These are phyloP conservation scores for Drosophila tristis DNA, from an alignment of 1,140 invertebrate genomes.

Conservation along the genomic window DNA sequence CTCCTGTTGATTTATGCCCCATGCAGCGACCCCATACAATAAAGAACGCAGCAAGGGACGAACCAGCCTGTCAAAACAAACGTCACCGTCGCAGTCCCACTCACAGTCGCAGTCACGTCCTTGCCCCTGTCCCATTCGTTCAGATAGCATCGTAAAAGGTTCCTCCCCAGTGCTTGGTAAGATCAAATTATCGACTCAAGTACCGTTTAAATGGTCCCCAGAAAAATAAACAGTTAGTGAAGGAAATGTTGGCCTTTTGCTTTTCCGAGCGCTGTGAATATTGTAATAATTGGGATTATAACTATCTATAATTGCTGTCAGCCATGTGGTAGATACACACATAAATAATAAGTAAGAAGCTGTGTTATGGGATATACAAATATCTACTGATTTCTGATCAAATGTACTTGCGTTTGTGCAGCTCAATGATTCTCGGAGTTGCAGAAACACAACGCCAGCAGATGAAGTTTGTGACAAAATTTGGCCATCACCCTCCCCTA, in stretches of 20 bases:
- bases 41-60: constrained; percentile 33
- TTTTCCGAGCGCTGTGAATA: constrained; percentile 5
- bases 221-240: constrained; percentile 49
- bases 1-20: constrained; percentile 75
- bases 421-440: neutral
- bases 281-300: constrained; percentile 32
- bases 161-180: constrained; percentile 21
- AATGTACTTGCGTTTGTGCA: neutral
- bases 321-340: too few relatives aligned
- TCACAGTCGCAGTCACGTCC: constrained; percentile 64
- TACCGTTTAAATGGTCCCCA: constrained; percentile 53
- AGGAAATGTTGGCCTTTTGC: neutral
- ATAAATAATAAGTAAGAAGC: too few relatives aligned
- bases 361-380: too few relatives aligned
- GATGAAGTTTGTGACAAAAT: constrained; percentile 29
- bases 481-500: constrained; percentile 1
- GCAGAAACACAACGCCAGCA: neutral
- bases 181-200: constrained; percentile 61
- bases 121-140: constrained; percentile 49
- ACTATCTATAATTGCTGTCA: constrained; percentile 4
- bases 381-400: too few relatives aligned
- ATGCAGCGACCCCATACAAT: constrained; percentile 52
- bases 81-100: constrained; percentile 53
- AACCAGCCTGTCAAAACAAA: constrained; percentile 66
- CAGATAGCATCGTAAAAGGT: constrained; percentile 40